These are phyloP conservation scores for Atta colombica DNA, from an alignment of 1,140 invertebrate species.

Conservation along the genomic window DNA sequence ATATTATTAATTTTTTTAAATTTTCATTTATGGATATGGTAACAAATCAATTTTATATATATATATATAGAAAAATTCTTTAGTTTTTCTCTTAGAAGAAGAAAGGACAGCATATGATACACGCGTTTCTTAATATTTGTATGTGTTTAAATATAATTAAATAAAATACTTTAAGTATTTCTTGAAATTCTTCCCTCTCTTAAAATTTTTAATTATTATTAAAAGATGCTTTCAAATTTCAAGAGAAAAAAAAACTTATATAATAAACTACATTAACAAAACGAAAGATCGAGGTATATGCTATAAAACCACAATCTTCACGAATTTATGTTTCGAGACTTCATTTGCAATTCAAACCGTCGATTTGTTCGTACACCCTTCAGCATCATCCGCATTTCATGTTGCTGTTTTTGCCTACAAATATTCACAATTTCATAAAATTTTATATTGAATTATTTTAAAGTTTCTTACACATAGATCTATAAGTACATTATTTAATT, in stretches of 20 bases:
- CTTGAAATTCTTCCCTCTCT: not conserved
- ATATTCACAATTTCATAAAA: conserved; percentile 3
- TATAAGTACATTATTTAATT: not conserved
- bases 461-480: not conserved
- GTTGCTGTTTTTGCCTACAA: conserved; percentile 80
- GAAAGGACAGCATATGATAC: not conserved
- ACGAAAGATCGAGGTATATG: not conserved
- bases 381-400: conserved; percentile 85
- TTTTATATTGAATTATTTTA: conserved; percentile 30
- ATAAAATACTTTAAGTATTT: not conserved
- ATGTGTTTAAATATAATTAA: not conserved
- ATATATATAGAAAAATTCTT: not conserved
- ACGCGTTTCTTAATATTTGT: conserved; percentile 8
- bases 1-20: not conserved
- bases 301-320: not conserved
- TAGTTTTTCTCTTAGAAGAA: not conserved
- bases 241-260: not conserved
- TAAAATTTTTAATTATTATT: not conserved
- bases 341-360: conserved; percentile 90
- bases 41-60: not conserved
- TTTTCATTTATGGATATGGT: not conserved
- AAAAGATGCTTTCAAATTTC: not conserved
- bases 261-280: conserved; percentile 15
- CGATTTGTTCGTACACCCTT: conserved; percentile 89
- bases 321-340: conserved; percentile 80